phyloP scores from a whole-genome alignment of 64 coral and sea anemone genomes.

The Pachyseris speciosa region DNA sequence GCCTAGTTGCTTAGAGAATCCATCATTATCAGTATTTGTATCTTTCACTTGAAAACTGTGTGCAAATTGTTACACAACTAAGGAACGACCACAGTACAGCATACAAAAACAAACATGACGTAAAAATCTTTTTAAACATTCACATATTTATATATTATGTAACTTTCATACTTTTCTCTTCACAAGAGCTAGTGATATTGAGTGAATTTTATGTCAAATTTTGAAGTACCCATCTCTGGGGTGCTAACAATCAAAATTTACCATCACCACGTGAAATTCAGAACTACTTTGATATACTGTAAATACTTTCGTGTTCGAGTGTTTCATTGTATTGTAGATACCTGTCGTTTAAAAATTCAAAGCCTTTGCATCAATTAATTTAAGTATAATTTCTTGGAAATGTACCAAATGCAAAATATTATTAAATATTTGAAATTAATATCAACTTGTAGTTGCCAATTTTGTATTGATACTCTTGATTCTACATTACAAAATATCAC shows the following conservation, averaged over 20 bases:
- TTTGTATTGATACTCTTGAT: too few relatives aligned
- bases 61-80: not conserved
- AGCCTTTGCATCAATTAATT: not conserved
- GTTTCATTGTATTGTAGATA: conserved; percentile 29
- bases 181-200: not conserved
- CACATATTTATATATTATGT: not conserved
- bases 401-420: not conserved
- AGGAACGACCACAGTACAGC: not conserved
- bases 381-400: not conserved
- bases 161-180: not conserved
- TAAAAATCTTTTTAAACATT: conserved; percentile 23
- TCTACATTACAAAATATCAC: too few relatives aligned
- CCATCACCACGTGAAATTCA: not conserved
- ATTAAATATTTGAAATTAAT: not conserved
- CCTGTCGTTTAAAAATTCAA: not conserved
- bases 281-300: conserved; percentile 3
- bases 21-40: too few relatives aligned
- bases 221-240: not conserved
- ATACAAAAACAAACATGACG: not conserved
- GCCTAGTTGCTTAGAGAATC: too few relatives aligned
- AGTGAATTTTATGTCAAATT: not conserved
- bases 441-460: not conserved
- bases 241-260: not conserved
- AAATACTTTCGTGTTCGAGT: conserved; percentile 19
- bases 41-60: not conserved